phyloP scores from a whole-genome alignment of 1,140 invertebrate species.

The Harlomillsia oculata region DNA sequence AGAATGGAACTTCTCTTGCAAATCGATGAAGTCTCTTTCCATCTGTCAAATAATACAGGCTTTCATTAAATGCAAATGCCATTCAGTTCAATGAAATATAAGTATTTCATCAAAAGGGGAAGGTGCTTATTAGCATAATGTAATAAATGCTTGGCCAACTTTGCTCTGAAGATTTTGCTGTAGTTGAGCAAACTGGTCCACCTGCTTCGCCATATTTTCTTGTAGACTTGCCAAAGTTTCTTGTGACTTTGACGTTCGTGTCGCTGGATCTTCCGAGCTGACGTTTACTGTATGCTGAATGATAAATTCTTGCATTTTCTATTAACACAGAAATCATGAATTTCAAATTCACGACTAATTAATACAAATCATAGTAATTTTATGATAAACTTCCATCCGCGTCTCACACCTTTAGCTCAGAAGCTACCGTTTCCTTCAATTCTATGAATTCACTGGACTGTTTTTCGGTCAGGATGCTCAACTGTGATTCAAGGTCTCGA shows the following conservation, averaged over 20 bases:
- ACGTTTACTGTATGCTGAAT: background rate
- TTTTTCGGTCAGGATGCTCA: background rate
- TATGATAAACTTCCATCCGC: too few relatives aligned
- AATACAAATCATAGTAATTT: background rate
- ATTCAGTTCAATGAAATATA: background rate
- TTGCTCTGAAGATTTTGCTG: constrained; percentile 8
- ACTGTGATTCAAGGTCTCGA: background rate
- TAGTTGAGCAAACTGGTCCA: constrained; percentile 13
- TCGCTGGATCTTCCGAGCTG: background rate
- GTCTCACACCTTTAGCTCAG: too few relatives aligned
- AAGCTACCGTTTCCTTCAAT: background rate
- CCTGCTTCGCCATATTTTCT: constrained; percentile 20
- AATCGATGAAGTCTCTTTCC: background rate
- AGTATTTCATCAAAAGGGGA: background rate
- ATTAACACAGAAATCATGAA: background rate
- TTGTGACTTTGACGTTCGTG: background rate
- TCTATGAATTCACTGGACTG: background rate
- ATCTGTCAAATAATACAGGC: background rate
- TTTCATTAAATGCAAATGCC: background rate
- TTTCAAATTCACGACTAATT: background rate
- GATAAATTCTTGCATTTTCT: constrained; percentile 23
- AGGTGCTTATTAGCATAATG: background rate
- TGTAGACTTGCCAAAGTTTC: background rate
- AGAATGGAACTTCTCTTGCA: constrained; percentile 19
- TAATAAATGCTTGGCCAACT: background rate